Evolutionary conservation across 92 coral and sea anemone genomes (phyloP).

Genomic region (Phymanthus crucifer): DNA sequence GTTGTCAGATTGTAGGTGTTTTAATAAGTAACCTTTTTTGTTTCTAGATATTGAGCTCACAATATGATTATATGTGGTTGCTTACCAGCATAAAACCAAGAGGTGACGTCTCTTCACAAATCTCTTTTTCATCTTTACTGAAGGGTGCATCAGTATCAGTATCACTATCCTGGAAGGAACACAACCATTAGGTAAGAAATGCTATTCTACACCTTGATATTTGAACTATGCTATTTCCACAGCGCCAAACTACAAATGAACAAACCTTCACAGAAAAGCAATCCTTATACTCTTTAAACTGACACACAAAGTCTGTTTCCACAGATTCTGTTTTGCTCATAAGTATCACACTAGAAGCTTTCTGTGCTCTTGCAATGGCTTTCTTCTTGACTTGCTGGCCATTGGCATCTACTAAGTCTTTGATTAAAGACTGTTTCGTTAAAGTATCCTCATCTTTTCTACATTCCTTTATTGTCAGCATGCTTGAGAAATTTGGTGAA

Average conservation of each 20-base stretch:
- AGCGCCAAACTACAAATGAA: not conserved
- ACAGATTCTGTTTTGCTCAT: conserved; percentile 26
- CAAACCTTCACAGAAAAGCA: conserved; percentile 37
- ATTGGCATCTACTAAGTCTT: conserved; percentile 17
- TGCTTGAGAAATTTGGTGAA: conserved; percentile 56
- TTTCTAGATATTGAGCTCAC: too few relatives aligned
- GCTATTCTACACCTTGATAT: too few relatives aligned
- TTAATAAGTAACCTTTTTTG: not conserved
- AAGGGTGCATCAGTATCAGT: not conserved
- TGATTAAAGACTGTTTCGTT: not conserved
- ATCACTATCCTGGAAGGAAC: not conserved
- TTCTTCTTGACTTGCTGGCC: conserved; percentile 21
- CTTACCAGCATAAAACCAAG: conserved; percentile 19
- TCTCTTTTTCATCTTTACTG: not conserved
- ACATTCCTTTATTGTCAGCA: conserved; percentile 45
- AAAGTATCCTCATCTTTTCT: not conserved
- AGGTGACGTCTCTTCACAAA: conserved; percentile 10
- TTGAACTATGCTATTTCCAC: not conserved
- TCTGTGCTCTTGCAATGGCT: conserved; percentile 40
- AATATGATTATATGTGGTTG: not conserved
- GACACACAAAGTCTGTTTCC: conserved; percentile 51
- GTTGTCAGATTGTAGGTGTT: too few relatives aligned
- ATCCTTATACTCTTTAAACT: conserved; percentile 36
- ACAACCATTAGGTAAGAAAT: too few relatives aligned
- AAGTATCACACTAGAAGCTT: conserved; percentile 48